phyloP scores from a whole-genome alignment of 2,113 vertebrate species.

The Pithys albifrons region DNA sequence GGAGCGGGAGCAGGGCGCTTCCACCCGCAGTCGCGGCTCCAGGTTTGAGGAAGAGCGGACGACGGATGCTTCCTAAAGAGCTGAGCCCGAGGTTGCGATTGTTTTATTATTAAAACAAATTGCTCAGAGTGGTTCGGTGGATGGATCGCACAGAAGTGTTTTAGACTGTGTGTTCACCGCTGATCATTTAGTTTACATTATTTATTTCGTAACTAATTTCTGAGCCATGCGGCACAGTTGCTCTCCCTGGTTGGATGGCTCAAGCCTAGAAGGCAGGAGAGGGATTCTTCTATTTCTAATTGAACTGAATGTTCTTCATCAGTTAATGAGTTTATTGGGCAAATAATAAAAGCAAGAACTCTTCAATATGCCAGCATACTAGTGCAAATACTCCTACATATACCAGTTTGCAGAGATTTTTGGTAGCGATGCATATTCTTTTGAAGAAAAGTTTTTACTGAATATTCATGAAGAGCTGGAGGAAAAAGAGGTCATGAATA shows the following conservation, averaged over 20 bases:
- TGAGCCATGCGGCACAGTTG: background rate
- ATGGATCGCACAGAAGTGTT: background rate
- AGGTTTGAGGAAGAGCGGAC: background rate
- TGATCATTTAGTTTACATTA: background rate
- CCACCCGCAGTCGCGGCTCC: too few relatives aligned
- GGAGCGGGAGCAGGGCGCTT: background rate
- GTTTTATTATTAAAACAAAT: accelerated
- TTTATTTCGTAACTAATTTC: background rate
- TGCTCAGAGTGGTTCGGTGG: background rate
- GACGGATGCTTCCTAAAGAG: background rate
- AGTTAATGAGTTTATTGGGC: conserved; percentile 1
- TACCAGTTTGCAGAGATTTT: background rate
- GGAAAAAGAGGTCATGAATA: conserved; percentile 56
- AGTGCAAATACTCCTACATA: background rate
- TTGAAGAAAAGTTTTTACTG: conserved; percentile 38
- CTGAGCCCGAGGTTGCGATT: background rate
- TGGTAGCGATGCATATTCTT: conserved; percentile 7
- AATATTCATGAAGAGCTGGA: conserved; percentile 47
- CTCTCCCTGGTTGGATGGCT: background rate
- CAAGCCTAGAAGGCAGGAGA: background rate
- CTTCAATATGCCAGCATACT: background rate
- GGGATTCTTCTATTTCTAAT: background rate
- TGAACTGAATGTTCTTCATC: background rate
- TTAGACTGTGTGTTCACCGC: accelerated
- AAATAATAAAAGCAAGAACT: conserved; percentile 24